Percentiles rank a stretch among this genome's conserved stretches.
Evolutionary conservation across 2,888 invertebrate genomes (phyloP).

Genomic region (Mesoligia furuncula): DNA sequence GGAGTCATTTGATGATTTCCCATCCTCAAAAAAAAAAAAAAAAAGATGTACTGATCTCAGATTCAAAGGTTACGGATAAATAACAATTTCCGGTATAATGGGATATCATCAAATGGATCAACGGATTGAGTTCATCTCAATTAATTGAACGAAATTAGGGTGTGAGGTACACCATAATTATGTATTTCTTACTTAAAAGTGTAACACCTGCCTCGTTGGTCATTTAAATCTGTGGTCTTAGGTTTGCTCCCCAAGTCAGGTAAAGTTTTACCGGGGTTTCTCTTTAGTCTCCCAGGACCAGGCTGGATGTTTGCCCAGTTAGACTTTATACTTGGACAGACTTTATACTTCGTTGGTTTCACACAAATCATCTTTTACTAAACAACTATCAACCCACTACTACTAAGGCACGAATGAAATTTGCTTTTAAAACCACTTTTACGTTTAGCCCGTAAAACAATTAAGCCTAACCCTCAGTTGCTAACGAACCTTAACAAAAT

Average conservation of each 20-base stretch:
- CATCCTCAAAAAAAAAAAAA: too few species aligned
- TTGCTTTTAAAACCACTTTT: not conserved
- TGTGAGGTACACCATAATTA: not conserved
- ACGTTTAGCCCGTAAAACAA: conserved; percentile 20
- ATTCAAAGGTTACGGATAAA: not conserved
- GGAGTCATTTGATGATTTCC: too few species aligned
- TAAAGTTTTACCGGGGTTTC: not conserved
- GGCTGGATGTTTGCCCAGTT: not conserved
- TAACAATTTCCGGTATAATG: conserved; percentile 3
- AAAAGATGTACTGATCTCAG: too few species aligned
- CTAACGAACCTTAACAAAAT: conserved; percentile 48
- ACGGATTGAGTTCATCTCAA: conserved; percentile 19
- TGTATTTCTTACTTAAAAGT: not conserved
- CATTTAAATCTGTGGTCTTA: not conserved
- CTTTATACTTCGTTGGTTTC: not conserved
- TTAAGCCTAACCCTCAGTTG: conserved; percentile 7
- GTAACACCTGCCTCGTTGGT: not conserved
- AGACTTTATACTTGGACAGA: not conserved
- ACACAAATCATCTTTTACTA: not conserved
- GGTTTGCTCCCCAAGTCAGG: too few species aligned
- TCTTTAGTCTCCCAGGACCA: not conserved
- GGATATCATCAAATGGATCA: conserved; percentile 19
- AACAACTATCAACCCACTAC: not conserved
- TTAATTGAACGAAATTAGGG: conserved; percentile 25
- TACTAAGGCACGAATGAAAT: not conserved